phyloP scores from a whole-genome alignment of 2,797 vertebrate species.

The Acipenser transmontanus region DNA sequence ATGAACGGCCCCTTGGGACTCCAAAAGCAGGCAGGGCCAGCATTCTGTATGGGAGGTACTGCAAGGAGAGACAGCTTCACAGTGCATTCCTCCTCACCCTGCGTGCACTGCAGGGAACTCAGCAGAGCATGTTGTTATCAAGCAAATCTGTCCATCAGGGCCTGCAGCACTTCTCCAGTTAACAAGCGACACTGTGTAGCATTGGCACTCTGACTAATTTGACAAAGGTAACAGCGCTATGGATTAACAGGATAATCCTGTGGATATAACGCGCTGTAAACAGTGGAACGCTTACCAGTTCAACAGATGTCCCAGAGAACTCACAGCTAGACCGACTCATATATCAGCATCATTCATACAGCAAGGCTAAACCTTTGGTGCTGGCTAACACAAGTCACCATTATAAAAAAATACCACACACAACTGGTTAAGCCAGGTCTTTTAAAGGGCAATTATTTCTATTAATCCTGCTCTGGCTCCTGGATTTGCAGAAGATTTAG shows the following conservation, averaged over 20 bases:
- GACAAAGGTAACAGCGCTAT: slow-evolving; percentile 16
- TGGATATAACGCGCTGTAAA: slow-evolving; percentile 22
- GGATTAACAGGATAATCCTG: slow-evolving; percentile 24
- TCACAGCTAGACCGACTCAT: slow-evolving; percentile 4
- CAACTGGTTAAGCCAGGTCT: slow-evolving; percentile 2
- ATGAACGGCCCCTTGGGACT: no score
- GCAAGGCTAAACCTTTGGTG: slow-evolving; percentile 2
- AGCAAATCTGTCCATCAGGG: no score
- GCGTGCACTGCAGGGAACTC: no score
- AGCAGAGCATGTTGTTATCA: no score
- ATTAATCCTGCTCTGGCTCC: slow-evolving; percentile 14
- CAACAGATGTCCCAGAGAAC: slow-evolving; percentile 28
- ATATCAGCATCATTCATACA: slow-evolving; percentile 8
- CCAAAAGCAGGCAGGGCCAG: no score
- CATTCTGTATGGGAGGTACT: no score
- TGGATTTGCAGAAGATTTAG: slow-evolving; percentile 25
- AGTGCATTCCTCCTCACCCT: no score
- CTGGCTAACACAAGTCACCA: slow-evolving; percentile 22
- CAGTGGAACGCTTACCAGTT: slow-evolving; percentile 29
- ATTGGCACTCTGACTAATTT: neutral
- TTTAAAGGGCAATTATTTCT: neutral
- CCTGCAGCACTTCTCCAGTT: no score
- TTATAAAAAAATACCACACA: slow-evolving; percentile 8
- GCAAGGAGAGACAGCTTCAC: no score
- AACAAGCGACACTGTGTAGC: no score